Percentiles rank a stretch among this genome's conserved stretches.
phyloP scores from a whole-genome alignment of 2,888 invertebrate species.

The Xestia xanthographa region DNA sequence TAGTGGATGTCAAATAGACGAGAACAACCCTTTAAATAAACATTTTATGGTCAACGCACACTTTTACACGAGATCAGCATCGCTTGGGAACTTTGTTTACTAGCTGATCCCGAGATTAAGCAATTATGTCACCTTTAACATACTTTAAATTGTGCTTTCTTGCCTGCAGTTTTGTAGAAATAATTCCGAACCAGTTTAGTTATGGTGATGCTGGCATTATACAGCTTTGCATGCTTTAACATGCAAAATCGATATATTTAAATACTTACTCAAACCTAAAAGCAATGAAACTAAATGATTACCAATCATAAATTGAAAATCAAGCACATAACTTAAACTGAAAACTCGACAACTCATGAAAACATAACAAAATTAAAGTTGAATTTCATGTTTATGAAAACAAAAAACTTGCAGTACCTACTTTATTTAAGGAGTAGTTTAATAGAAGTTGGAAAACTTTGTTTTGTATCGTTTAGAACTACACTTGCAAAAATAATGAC shows the following conservation, averaged over 20 bases:
- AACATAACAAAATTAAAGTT: not conserved
- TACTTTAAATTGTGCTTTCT: too few species aligned
- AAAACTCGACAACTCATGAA: not conserved
- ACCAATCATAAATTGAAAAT: not conserved
- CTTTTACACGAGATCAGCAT: too few species aligned
- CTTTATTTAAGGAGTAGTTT: conserved; percentile 31
- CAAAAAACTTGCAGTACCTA: conserved; percentile 14
- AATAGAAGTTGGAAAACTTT: conserved; percentile 33
- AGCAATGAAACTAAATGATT: not conserved
- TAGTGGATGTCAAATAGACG: not conserved
- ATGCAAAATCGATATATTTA: not conserved
- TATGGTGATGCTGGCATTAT: not conserved
- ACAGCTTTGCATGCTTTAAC: not conserved
- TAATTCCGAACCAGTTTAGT: accelerated
- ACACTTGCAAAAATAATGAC: conserved; percentile 10
- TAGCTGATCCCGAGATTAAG: too few species aligned
- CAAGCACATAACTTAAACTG: conserved; percentile 4
- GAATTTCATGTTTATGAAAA: conserved; percentile 19
- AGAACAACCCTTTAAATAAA: not conserved
- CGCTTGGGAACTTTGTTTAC: too few species aligned
- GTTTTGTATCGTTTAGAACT: conserved; percentile 16
- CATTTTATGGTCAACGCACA: not conserved
- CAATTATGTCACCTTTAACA: too few species aligned
- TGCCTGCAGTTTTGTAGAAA: not conserved
- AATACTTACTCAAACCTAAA: not conserved